Base-by-base conservation (phyloP, 2,888 invertebrate genomes). In the Drosophila paranaensis region DNA sequence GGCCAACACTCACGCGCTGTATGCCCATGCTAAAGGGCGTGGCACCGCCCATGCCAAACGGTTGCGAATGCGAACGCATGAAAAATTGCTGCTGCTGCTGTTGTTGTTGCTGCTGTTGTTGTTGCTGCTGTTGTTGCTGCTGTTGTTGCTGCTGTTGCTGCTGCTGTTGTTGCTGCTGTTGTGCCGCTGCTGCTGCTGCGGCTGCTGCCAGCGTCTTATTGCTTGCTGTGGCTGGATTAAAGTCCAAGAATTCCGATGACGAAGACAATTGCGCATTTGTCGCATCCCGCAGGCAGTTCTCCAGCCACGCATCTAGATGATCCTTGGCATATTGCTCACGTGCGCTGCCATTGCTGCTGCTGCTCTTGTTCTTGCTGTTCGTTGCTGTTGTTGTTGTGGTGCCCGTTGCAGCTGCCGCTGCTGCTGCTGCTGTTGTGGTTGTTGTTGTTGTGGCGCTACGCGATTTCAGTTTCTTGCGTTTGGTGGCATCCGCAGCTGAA, bases 221-320 rank as follows among this genome's bases (percentile, higher is more conserved):
- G 13, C 56, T 39, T n/a, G 77, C 53, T 30, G 74, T 30, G 39
- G 90, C 83, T 57, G 93, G 91, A 87, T 92, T 92, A 74, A 93
- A 92, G 71, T 92, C 92, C 37, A 93, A 72, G 78, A 93, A 93
- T 66, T 93, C 93, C 2, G 92, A 93, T 33, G 93, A 93, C 35
- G 92, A 93, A 33, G 93, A 92, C 35, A 92, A 55, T 62, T 92
- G 92, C 8, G 91, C 88, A 62, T 90, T 90, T 45, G 91, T 89
- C 14, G 91, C 91, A 89, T 93, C 93, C 70, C 93, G 89, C 50
- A 93, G 77, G 55, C 93, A 93, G 58, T 90, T 93, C 81, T 93
- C 93, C 33, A 93, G 84, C 93, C 93, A 93, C 33, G 91, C 92
- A 77, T 93, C 93, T 56, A 93, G 79, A 74, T 92, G 92, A 76